Percentiles rank a stretch among this genome's conserved stretches.
phyloP scores from a whole-genome alignment of 2,113 vertebrate genomes.

The Osmerus mordax region DNA sequence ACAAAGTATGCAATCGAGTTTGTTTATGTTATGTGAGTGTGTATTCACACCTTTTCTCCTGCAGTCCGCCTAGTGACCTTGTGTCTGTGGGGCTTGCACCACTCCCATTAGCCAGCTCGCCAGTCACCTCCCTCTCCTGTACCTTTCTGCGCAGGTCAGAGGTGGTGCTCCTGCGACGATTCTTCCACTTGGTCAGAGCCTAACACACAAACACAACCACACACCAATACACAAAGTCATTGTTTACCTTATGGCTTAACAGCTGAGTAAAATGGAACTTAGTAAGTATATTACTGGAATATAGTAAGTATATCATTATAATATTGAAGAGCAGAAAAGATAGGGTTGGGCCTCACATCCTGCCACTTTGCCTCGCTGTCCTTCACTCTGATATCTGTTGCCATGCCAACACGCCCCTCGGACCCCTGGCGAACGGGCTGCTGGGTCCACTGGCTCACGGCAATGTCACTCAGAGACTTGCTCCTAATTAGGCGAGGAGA shows the following conservation, averaged over 20 bases:
- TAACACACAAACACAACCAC: conserved; percentile 35
- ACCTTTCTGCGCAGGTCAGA: conserved; percentile 83
- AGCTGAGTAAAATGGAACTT: background rate
- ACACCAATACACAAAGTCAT: background rate
- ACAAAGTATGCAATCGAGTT: background rate
- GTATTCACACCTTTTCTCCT: conserved; percentile 75
- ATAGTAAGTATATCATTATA: too few species aligned
- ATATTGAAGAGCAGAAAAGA: too few species aligned
- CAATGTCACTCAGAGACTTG: conserved; percentile 90
- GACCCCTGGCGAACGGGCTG: conserved; percentile 18
- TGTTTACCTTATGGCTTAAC: background rate
- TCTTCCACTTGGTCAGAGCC: conserved; percentile 96
- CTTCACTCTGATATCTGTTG: conserved; percentile 53
- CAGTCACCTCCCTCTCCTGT: conserved; percentile 80
- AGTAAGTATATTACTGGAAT: background rate
- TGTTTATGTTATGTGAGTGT: background rate
- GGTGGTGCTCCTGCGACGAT: conserved; percentile 81
- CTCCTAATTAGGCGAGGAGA: conserved; percentile 74
- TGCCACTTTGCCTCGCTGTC: conserved; percentile 92
- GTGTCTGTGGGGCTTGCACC: conserved; percentile 49
- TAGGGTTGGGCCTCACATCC: conserved; percentile 72
- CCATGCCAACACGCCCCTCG: background rate
- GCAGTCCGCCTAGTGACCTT: conserved; percentile 67
- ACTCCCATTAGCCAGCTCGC: conserved; percentile 66
- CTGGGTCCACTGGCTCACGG: conserved; percentile 66